Base-by-base conservation (phyloP, 2,888 invertebrate species). In the Sipha maydis region DNA sequence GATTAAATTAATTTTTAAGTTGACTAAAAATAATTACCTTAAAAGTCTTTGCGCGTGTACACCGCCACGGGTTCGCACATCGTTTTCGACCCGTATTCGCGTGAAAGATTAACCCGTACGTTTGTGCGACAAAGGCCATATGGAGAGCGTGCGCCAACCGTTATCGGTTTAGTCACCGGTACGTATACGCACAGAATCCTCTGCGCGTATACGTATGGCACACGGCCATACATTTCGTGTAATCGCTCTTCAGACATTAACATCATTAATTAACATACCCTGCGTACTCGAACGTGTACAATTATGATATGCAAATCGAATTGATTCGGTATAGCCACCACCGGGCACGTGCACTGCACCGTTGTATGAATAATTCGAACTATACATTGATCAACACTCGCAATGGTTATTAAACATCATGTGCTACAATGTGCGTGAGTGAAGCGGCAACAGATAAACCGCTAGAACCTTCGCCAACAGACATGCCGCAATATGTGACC, bases 1-100 rank as follows among this genome's bases (percentile, higher is more conserved):
- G 38, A 80, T 80, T n/a, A 80, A 80, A 80, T 79, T 56, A 11
- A 34, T 80, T 61, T 48, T 31, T 61, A n/a, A 80, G 38, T 80
- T 7, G 61, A 61, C 17, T 61, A 25, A 61, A 79, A 80, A 80
- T 61, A 80, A 80, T 80, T 61, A 80, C 61, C n/a, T 61, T 21
- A 17, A 14, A 48, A 14, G n/a, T 28, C 61, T 34, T 34, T 38
- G 14, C 56, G 17, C 25, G 1, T 21, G 17, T 25, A 31, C 41
- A 11, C 17, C 38, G n/a, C 73, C 34, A 34, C 34, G 2, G 34
- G 34, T 34, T 19, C 5, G 73, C 67, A 67, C 67, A 28, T 67
- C 67, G n/a, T 9, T 67, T 67, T n/a, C n/a, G n/a, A n/a, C 28
- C 67, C 67, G 67, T n/a, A 67, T n/a, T n/a, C n/a, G 61, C 67